phyloP scores from a whole-genome alignment of 2,888 invertebrate genomes.

The Eugnorisma glareosa region DNA sequence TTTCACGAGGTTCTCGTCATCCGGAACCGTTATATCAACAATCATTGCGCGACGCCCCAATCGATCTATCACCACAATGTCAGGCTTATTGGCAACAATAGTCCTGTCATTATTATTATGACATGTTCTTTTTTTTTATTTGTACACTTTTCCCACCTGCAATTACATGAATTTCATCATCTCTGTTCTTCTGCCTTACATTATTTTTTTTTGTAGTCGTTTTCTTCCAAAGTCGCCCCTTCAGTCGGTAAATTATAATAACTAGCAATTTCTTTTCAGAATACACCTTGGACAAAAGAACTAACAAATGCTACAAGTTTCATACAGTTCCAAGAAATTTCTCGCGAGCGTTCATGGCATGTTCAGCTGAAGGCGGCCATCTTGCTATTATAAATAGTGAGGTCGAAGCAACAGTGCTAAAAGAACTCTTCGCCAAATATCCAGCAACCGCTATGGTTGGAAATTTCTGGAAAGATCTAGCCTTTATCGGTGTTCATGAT shows the following conservation, averaged over 20 bases:
- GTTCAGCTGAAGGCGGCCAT: constrained; percentile 76
- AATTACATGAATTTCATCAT: too few relatives aligned
- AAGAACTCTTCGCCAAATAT: constrained; percentile 67
- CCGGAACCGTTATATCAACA: too few relatives aligned
- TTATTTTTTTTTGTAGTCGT: too few relatives aligned
- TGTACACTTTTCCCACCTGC: too few relatives aligned
- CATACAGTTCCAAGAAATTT: constrained; percentile 73
- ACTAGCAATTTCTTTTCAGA: constrained; percentile 57
- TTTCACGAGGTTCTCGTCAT: too few relatives aligned
- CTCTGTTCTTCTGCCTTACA: too few relatives aligned
- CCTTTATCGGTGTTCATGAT: constrained; percentile 71
- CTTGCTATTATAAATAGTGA: constrained; percentile 77
- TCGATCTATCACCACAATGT: too few relatives aligned
- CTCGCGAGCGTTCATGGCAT: constrained; percentile 75
- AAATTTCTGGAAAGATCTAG: constrained; percentile 59
- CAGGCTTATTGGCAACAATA: too few relatives aligned
- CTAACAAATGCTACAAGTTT: constrained; percentile 79
- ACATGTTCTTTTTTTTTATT: too few relatives aligned
- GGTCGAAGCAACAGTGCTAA: constrained; percentile 67
- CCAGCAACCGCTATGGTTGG: constrained; percentile 60
- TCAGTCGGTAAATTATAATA: neutral
- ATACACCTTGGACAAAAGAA: constrained; percentile 70
- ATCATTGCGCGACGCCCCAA: too few relatives aligned
- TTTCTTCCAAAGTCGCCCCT: too few relatives aligned
- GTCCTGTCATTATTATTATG: too few relatives aligned